These are phyloP conservation scores for Thera obeliscata DNA, from an alignment of 2,888 invertebrate genomes.

Conservation along the genomic window DNA sequence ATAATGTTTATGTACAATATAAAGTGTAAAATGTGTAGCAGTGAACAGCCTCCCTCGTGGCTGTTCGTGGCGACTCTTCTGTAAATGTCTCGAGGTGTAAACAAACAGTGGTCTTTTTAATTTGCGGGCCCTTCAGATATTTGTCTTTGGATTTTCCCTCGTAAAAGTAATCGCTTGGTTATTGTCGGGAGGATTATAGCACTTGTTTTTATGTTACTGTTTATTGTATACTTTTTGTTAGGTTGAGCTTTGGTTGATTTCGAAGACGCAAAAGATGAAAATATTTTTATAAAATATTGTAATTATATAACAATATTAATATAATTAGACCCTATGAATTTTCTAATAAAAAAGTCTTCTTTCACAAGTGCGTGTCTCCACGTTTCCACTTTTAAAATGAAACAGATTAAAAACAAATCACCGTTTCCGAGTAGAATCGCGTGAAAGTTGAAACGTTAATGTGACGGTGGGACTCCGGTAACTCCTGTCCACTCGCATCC, in stretches of 20 bases:
- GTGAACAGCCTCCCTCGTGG: background rate
- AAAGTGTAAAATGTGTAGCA: constrained; percentile 4
- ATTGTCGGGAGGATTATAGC: constrained; percentile 20
- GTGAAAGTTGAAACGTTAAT: constrained; percentile 30
- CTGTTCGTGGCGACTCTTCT: background rate
- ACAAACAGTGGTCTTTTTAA: constrained; percentile 40
- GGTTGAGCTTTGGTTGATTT: background rate
- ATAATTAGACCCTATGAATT: too few species aligned
- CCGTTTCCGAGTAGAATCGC: constrained; percentile 20
- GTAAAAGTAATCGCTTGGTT: constrained; percentile 28
- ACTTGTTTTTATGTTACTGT: constrained; percentile 25
- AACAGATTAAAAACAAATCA: constrained; percentile 34
- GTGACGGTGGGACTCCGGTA: constrained; percentile 24
- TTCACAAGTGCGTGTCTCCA: background rate
- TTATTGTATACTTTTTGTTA: constrained; percentile 8
- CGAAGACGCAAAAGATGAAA: background rate
- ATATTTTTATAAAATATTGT: too few species aligned
- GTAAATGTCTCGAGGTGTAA: constrained; percentile 29
- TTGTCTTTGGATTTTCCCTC: constrained; percentile 22
- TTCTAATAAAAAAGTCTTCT: too few species aligned
- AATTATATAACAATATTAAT: too few species aligned
- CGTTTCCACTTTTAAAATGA: constrained; percentile 8
- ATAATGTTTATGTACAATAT: background rate
- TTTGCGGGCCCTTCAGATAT: constrained; percentile 32
- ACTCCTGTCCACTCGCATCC: constrained; percentile 22